Evolutionary conservation across 2,888 invertebrate genomes (phyloP).

Genomic region (Callinectes sapidus): DNA sequence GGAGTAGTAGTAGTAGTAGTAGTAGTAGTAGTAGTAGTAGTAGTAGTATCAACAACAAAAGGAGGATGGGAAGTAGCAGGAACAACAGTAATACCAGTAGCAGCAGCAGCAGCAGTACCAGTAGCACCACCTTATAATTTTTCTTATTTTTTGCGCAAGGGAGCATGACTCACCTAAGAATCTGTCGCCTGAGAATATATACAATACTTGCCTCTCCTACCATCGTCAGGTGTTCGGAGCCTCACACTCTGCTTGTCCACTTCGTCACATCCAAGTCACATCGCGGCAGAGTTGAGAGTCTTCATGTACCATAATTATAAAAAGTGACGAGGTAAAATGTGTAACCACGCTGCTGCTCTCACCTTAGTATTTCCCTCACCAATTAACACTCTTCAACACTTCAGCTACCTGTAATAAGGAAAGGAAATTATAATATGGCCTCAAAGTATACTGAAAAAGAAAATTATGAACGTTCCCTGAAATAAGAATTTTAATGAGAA

Average conservation of each 20-base stretch:
- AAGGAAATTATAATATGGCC: slow-evolving; percentile 20
- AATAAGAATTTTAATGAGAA: slow-evolving; percentile 36
- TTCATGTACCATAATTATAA: background rate
- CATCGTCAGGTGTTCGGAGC: too few species aligned
- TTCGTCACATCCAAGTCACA: background rate
- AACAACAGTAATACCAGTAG: too few species aligned
- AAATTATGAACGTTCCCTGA: slow-evolving; percentile 25
- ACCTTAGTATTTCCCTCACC: background rate
- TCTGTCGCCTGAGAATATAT: background rate
- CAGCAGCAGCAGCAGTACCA: too few species aligned
- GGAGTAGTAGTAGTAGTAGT: slow-evolving; percentile 19
- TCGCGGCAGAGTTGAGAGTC: background rate
- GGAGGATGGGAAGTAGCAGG: too few species aligned
- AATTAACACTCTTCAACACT: slow-evolving; percentile 18
- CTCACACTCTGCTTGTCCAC: background rate
- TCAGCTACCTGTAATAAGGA: background rate
- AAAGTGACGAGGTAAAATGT: background rate
- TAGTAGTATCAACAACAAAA: background rate
- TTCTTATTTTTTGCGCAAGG: background rate
- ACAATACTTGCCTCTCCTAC: background rate
- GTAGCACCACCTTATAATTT: too few species aligned
- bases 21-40: slow-evolving; percentile 8
- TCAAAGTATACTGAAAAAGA: slow-evolving; percentile 28
- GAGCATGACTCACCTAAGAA: background rate
- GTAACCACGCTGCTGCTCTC: background rate